Base-by-base conservation (phyloP, 2,113 vertebrate genomes). In the Nansenia antarctica region DNA sequence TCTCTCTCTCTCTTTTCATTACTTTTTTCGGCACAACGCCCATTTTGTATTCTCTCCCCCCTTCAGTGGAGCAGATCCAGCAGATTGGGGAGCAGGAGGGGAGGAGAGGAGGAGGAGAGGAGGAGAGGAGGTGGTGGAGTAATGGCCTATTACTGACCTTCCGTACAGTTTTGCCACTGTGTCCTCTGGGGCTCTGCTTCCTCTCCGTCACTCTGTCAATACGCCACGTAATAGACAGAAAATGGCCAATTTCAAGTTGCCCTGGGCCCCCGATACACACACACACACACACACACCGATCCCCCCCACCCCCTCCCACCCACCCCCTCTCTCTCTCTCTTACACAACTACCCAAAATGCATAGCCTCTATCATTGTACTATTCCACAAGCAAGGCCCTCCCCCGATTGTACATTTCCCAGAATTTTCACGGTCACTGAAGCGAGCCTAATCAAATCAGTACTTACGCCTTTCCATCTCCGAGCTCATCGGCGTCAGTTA, bases 101-200 rank as follows among this genome's bases (percentile, higher is more conserved):
- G 69, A 75, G 63, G 59, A 62, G 49, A 47, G n/a, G n/a, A n/a
- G 67, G 27, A n/a, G 37, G 58, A 74, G 72, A 81, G 70, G 69
- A 75, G 63, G 59, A 62, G 49, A 47, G 67, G 49, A 47, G 67
- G 27, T 76, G 76, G 65, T 70, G 70, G 74, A 75, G 73, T 80
- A 82, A 85, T 73, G 59, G 78, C 65, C 75, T 74, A 72, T 86
- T 83, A 82, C 72, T 77, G 74, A 64, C 55, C 73, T 81, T 76
- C 71, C 53, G 79, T 69, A 58, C 62, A 71, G 65, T 63, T n/a
- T 58, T 75, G 62, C 62, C 37, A 70, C 42, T 53, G 67, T n/a
- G 63, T 67, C 62, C 58, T 55, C 78, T 75, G 68, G 18, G 24
- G 42, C 77, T 47, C 62, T 70, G 60, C 67, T 11, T 30, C 14